Evolutionary conservation across 2,113 vertebrate genomes (phyloP).

Genomic region (Larimichthys polyactis): DNA sequence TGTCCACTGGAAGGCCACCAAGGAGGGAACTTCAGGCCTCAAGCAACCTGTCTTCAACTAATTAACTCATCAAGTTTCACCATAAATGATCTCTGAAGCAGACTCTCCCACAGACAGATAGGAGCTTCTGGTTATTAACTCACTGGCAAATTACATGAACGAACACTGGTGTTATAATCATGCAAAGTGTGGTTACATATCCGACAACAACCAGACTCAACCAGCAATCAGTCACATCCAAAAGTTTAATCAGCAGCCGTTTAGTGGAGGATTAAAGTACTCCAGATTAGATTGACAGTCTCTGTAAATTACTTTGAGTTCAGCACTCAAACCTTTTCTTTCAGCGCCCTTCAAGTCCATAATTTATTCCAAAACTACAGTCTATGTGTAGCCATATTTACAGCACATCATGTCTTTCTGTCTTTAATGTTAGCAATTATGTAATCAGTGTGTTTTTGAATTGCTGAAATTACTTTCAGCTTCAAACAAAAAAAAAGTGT

Average conservation of each 20-base stretch:
- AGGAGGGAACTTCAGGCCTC: no score
- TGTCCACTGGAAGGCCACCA: no score
- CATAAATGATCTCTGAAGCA: neutral
- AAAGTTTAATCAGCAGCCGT: neutral
- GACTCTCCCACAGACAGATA: neutral
- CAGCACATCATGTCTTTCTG: no score
- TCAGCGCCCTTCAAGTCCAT: neutral
- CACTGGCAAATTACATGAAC: neutral
- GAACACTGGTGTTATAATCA: neutral
- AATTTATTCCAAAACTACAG: neutral
- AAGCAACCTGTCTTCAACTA: neutral
- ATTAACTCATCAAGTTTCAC: neutral
- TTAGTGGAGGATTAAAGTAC: neutral
- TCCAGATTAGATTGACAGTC: neutral
- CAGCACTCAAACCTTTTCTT: neutral
- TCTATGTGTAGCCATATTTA: no score
- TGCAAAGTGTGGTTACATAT: neutral
- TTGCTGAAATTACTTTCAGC: neutral
- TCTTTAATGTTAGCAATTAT: no score
- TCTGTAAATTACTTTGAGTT: neutral
- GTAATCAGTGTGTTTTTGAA: no score
- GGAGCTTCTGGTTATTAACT: neutral
- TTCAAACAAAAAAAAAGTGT: neutral
- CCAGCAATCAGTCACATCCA: neutral
- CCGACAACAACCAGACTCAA: neutral